Evolutionary conservation across 2,797 vertebrate genomes (phyloP).

Genomic region (Pitangus sulphuratus): DNA sequence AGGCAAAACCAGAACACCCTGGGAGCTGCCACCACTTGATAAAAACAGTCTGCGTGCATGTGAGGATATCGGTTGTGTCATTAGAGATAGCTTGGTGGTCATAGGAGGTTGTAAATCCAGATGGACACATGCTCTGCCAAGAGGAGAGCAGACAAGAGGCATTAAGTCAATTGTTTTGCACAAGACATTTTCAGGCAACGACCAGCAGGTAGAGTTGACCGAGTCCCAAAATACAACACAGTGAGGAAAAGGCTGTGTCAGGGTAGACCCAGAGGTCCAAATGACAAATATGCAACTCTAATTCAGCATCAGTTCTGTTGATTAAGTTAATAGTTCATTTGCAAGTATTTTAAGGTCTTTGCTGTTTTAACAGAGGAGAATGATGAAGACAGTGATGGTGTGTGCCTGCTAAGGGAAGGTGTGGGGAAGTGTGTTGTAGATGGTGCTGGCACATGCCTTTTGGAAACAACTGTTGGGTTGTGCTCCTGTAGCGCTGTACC

Average conservation of each 20-base stretch:
- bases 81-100: conserved; percentile 32
- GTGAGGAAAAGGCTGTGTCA: not conserved
- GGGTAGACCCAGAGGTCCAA: not conserved
- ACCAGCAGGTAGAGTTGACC: conserved; percentile 49
- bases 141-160: conserved; percentile 54
- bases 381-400: not conserved
- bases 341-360: not conserved
- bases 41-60: not conserved
- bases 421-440: not conserved
- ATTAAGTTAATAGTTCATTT: not conserved
- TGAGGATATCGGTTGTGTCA: not conserved
- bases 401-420: not conserved
- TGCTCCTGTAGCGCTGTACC: not conserved
- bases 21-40: not conserved
- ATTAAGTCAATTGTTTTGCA: conserved; percentile 66
- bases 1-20: not conserved
- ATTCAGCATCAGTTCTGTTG: not conserved
- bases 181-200: conserved; percentile 46
- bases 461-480: conserved; percentile 10
- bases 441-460: not conserved
- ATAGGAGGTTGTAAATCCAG: conserved; percentile 57
- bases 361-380: not conserved
- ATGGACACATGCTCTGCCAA: conserved; percentile 61
- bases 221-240: conserved; percentile 10
- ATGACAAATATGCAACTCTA: not conserved